Evolutionary conservation across 2,888 invertebrate genomes (phyloP).

Genomic region (Spodoptera exigua): DNA sequence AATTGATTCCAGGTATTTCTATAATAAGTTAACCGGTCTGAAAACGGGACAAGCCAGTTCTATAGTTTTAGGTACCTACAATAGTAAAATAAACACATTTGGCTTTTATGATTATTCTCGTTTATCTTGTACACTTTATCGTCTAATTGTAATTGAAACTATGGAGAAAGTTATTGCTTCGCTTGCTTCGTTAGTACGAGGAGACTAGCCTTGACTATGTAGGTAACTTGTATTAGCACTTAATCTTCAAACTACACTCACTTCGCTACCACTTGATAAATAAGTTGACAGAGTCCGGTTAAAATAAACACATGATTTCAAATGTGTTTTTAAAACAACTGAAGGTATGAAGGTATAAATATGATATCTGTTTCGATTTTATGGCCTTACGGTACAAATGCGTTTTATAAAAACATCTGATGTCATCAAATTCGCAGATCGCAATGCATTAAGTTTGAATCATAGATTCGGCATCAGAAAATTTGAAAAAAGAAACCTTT

Average conservation of each 20-base stretch:
- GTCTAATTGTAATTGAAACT: conserved; percentile 31
- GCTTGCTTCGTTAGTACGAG: conserved; percentile 12
- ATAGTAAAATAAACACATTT: conserved; percentile 1
- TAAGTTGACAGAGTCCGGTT: conserved; percentile 23
- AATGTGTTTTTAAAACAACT: background rate
- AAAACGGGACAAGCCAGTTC: background rate
- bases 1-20: conserved; percentile 17
- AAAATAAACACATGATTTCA: conserved; percentile 20
- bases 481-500: too few relatives aligned
- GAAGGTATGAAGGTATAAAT: too few relatives aligned
- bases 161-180: conserved; percentile 39
- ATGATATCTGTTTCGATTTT: too few relatives aligned
- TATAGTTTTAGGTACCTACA: background rate
- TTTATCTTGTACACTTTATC: conserved; percentile 16
- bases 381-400: too few relatives aligned
- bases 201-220: conserved; percentile 52
- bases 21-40: conserved; percentile 10
- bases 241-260: conserved; percentile 34
- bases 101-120: conserved; percentile 7
- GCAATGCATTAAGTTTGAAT: too few relatives aligned
- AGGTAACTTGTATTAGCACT: conserved; percentile 60
- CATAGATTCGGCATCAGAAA: too few relatives aligned
- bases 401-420: too few relatives aligned
- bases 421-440: too few relatives aligned
- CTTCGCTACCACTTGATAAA: conserved; percentile 51